Conservation (phyloP, 1,140 invertebrate genomes). For the Diuraphis noxia region DNA sequence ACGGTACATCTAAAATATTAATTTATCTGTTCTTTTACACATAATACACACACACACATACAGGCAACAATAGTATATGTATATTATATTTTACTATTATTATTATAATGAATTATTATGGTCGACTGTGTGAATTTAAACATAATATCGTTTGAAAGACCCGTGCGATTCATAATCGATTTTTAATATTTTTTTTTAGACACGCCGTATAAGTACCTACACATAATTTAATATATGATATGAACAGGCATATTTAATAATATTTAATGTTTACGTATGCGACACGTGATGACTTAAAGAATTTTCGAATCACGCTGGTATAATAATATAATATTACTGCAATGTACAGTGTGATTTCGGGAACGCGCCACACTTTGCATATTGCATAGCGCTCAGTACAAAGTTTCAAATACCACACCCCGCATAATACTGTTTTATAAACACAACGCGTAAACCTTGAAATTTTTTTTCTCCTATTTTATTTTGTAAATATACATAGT, state of each 20-base stretch:
- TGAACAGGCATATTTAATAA: not conserved
- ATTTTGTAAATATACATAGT: not conserved
- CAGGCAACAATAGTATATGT: too few relatives aligned
- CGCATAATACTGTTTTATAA: not conserved
- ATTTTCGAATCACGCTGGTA: not conserved
- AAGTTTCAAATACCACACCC: not conserved
- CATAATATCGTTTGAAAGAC: not conserved
- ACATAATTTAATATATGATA: too few relatives aligned
- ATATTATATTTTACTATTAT: not conserved
- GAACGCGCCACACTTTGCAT: too few relatives aligned
- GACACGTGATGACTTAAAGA: not conserved
- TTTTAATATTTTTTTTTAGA: not conserved
- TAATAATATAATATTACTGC: not conserved
- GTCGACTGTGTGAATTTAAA: not conserved
- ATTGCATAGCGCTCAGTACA: not conserved
- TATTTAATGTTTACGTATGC: not conserved
- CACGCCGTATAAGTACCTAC: too few relatives aligned
- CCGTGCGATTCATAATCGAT: not conserved
- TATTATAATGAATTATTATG: not conserved
- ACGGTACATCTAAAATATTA: not conserved
- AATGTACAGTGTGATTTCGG: not conserved
- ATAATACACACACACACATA: too few relatives aligned
- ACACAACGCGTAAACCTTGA: not conserved
- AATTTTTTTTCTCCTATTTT: not conserved
- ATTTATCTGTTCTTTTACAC: not conserved